Percentiles rank a stretch among this genome's conserved stretches.
Conservation (phyloP, 2,797 vertebrate genomes). For the Lutjanus campechanus region DNA sequence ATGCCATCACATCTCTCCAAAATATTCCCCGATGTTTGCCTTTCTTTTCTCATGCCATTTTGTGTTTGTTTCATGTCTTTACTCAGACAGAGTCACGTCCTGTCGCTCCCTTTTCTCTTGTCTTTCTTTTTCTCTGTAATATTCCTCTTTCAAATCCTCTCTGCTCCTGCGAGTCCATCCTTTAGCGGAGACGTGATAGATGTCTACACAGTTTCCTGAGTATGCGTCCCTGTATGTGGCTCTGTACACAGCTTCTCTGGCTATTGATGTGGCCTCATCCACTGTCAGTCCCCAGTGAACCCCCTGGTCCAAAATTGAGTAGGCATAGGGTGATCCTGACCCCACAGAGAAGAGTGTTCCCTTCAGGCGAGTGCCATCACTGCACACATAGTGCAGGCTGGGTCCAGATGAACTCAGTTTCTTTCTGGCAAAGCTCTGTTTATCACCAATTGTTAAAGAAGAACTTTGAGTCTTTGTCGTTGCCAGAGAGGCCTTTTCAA, state of each 20-base stretch:
- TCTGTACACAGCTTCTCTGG: slow-evolving; percentile 87
- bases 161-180: slow-evolving; percentile 87
- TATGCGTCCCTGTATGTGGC: slow-evolving; percentile 89
- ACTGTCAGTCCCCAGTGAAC: slow-evolving; percentile 84
- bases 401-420: slow-evolving; percentile 72
- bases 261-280: slow-evolving; percentile 79
- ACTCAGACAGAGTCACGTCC: slow-evolving; percentile 34
- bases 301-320: slow-evolving; percentile 86
- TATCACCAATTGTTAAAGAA: background rate
- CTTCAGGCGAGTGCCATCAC: slow-evolving; percentile 86
- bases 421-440: slow-evolving; percentile 9
- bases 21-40: slow-evolving; percentile 57
- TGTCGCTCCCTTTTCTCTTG: slow-evolving; percentile 30
- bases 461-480: slow-evolving; percentile 44
- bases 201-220: slow-evolving; percentile 89
- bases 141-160: slow-evolving; percentile 83
- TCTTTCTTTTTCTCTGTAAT: slow-evolving; percentile 77
- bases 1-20: slow-evolving; percentile 52
- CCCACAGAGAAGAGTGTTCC: slow-evolving; percentile 89
- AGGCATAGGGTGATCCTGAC: slow-evolving; percentile 91
- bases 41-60: slow-evolving; percentile 53
- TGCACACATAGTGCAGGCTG: slow-evolving; percentile 88
- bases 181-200: slow-evolving; percentile 85
- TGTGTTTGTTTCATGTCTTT: slow-evolving; percentile 56
- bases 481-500: slow-evolving; percentile 23